These are phyloP conservation scores for Anguilla japonica DNA, from an alignment of 2,113 vertebrate species.

Conservation along the genomic window DNA sequence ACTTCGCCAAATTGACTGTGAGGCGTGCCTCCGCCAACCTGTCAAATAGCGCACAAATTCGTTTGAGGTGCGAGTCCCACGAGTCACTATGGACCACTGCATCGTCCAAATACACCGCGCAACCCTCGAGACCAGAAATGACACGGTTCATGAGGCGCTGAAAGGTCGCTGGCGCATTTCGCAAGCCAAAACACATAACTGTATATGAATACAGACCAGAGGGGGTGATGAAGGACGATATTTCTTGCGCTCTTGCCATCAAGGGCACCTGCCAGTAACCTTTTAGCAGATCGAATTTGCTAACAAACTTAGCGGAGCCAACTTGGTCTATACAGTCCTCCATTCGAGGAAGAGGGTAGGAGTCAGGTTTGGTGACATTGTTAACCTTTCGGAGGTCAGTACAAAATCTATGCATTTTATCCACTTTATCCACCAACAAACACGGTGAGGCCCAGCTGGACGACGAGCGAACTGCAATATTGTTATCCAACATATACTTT, in stretches of 20 bases:
- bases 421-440: neutral
- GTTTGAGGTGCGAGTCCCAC: neutral
- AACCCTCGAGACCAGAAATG: neutral
- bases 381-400: slow-evolving; percentile 10
- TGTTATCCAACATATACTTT: slow-evolving; percentile 20
- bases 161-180: neutral
- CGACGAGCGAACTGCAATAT: neutral
- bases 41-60: neutral
- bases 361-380: slow-evolving; percentile 9
- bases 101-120: neutral
- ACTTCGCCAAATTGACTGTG: neutral
- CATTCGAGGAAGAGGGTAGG: neutral
- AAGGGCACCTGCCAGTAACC: too few species aligned
- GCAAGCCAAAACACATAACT: neutral
- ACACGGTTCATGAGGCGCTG: neutral
- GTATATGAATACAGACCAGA: neutral
- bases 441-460: slow-evolving; percentile 3
- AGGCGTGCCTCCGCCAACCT: neutral
- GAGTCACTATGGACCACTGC: neutral
- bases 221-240: too few species aligned
- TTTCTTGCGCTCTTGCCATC: too few species aligned
- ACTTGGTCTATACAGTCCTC: neutral
- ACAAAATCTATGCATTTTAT: neutral
- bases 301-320: neutral
- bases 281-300: too few species aligned